phyloP scores from a whole-genome alignment of 2,797 vertebrate species.

The Synaphobranchus kaupii region DNA sequence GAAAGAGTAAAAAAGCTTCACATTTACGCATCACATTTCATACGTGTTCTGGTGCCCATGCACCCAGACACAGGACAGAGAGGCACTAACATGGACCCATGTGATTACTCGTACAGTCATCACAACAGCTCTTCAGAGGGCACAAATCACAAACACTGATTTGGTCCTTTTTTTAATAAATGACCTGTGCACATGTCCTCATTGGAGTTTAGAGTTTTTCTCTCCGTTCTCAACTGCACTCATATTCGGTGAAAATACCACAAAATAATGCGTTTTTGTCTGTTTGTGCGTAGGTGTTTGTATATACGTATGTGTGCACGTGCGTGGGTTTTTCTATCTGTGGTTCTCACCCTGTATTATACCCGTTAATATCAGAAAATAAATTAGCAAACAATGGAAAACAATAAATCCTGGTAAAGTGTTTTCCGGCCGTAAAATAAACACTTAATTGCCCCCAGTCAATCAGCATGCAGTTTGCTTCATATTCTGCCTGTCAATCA shows the following conservation, averaged over 20 bases:
- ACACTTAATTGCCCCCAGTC: neutral
- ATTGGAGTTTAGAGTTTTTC: neutral
- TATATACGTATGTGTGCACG: neutral
- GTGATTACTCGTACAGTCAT: constrained; percentile 56
- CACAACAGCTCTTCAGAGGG: neutral
- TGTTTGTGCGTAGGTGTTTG: neutral
- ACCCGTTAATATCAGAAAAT: neutral
- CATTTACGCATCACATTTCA: neutral
- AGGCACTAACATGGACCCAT: constrained; percentile 32
- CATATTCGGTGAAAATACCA: neutral
- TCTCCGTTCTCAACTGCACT: neutral
- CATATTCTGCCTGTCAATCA: neutral
- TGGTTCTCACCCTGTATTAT: neutral
- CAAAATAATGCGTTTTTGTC: neutral
- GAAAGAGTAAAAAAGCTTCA: neutral
- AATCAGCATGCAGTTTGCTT: neutral
- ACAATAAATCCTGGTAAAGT: neutral
- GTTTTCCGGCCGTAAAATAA: neutral
- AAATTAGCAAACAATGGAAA: neutral
- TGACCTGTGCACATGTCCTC: neutral
- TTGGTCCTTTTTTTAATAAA: constrained; percentile 1
- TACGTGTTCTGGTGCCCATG: neutral
- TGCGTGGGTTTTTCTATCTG: too few relatives aligned
- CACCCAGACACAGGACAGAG: constrained; percentile 34
- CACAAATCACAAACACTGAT: neutral